Evolutionary conservation across 2,113 vertebrate genomes (phyloP), one percentile per base, ranked within the genome.

Genomic region (Danionella cerebrum): DNA sequence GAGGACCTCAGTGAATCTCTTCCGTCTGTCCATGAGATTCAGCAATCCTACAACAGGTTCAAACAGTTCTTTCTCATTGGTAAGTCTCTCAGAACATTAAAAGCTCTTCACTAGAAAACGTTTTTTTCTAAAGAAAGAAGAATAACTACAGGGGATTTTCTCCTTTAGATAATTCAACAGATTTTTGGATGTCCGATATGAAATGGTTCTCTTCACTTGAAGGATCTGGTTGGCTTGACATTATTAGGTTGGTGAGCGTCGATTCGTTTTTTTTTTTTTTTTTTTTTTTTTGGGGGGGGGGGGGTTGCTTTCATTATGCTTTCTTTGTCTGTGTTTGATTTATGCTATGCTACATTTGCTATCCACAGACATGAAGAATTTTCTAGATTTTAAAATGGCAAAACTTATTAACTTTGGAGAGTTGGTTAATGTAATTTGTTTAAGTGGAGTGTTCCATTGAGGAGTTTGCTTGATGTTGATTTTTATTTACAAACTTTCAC

Each of bases 151-250:
- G 14, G 39, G 64, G 13, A 48, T 77, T 24, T 52, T 58, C 70
- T 70, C 79, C n/a, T n/a, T 19, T 78, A 94, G 93, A 94, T 79
- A 91, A 89, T 69, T 84, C 88, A 72, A 75, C 87, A 2, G 92
- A 94, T 14, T 94, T 94, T 71, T 94, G 92, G 93, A 79, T 90
- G 74, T 91, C 90, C n/a, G 93, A 95, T 77, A 84, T 92, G 75
- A 94, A 94, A 63, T 95, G 93, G 92, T 90, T 94, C 82, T 93
- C 93, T 2, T 84, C 91, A 19, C 50, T 95, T 76, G 90, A 94
- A 77, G 90, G 82, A 65, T 90, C 89, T 42, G 91, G 87, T 68
- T 95, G 93, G 93, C 84, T 93, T 5, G 92, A 95, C 77, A 89
- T 91, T 22, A 86, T 93, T 83, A 92, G 92, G 92, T 94, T 78